phyloP scores from a whole-genome alignment of 2,888 invertebrate genomes.

The Psylliodes chrysocephalus region DNA sequence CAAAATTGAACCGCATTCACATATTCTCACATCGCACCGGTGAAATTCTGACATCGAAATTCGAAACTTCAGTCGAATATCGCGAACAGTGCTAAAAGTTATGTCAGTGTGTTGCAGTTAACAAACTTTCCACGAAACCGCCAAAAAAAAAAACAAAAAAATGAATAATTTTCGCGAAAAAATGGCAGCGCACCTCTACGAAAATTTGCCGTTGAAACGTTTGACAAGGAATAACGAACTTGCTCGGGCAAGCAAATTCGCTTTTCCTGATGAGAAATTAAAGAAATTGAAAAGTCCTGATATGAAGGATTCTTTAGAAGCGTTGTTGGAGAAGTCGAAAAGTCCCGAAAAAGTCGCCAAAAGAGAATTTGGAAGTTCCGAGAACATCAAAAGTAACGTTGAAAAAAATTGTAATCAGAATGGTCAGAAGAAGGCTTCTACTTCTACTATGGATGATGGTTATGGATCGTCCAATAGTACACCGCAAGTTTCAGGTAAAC shows the following conservation, averaged over 20 bases:
- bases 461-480: conserved; percentile 76
- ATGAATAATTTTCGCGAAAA: conserved; percentile 22
- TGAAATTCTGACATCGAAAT: background rate
- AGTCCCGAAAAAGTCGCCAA: conserved; percentile 45
- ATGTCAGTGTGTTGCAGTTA: conserved; percentile 1
- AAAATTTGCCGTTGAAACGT: conserved; percentile 58
- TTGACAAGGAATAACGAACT: conserved; percentile 49
- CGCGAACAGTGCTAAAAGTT: background rate
- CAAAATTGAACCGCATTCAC: conserved; percentile 7
- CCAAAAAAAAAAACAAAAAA: background rate
- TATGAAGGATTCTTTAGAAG: conserved; percentile 37
- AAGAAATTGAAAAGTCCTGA: conserved; percentile 57
- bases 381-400: conserved; percentile 46
- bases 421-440: conserved; percentile 51
- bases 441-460: conserved; percentile 70
- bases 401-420: conserved; percentile 37
- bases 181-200: conserved; percentile 56
- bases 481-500: conserved; percentile 72
- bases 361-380: conserved; percentile 50
- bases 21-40: background rate
- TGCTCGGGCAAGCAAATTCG: conserved; percentile 37
- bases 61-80: background rate
- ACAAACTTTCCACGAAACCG: background rate
- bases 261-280: conserved; percentile 50
- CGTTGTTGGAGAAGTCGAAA: conserved; percentile 46